phyloP scores from a whole-genome alignment of 2,797 vertebrate species.

The Nothura maculosa region DNA sequence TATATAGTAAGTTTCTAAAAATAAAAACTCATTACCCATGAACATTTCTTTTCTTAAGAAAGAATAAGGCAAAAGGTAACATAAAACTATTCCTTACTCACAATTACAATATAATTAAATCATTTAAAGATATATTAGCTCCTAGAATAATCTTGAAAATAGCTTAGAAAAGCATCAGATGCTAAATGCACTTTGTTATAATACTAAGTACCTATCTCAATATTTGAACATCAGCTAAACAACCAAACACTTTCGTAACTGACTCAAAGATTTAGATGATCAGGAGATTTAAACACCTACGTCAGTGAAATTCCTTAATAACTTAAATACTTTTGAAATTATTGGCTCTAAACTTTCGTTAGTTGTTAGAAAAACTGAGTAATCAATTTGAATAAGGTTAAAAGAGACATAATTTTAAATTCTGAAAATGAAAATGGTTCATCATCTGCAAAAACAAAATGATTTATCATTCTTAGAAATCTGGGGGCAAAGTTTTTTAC shows the following conservation, averaged over 20 bases:
- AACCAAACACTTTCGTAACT: not conserved
- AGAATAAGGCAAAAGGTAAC: fast-evolving
- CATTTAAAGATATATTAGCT: not conserved
- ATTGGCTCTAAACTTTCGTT: not conserved
- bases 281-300: not conserved
- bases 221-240: not conserved
- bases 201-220: not conserved
- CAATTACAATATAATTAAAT: not conserved
- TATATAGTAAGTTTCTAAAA: not conserved
- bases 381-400: not conserved
- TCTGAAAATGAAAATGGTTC: not conserved
- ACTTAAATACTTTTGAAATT: not conserved
- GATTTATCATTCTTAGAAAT: not conserved
- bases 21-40: not conserved
- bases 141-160: not conserved
- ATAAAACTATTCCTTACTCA: not conserved
- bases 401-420: not conserved
- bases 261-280: not conserved
- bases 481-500: not conserved
- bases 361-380: not conserved
- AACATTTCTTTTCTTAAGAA: not conserved
- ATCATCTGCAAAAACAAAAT: not conserved
- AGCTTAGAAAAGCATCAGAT: not conserved
- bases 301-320: not conserved
- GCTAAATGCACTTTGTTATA: not conserved